Evolutionary conservation across 2,797 vertebrate genomes (phyloP).

Genomic region (Halcyon leucocephala): DNA sequence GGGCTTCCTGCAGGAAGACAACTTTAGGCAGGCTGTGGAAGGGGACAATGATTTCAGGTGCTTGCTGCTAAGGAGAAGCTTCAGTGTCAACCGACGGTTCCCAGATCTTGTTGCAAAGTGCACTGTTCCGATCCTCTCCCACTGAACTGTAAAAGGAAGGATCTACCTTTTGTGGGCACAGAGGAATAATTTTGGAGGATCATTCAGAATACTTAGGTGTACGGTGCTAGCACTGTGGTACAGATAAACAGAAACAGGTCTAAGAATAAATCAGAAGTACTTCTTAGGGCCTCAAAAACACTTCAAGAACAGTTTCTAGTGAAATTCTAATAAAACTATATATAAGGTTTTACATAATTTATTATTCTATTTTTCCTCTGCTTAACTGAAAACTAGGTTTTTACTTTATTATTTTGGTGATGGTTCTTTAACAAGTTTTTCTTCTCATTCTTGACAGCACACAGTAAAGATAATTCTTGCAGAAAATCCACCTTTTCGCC

Average conservation of each 20-base stretch:
- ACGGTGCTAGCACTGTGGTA: neutral
- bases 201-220: neutral
- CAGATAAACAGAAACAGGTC: neutral
- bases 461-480: conserved; percentile 86
- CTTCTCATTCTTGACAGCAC: conserved; percentile 77
- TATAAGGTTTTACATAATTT: neutral
- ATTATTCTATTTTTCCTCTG: neutral
- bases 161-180: neutral
- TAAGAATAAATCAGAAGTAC: neutral
- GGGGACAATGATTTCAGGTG: neutral
- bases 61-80: neutral
- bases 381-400: neutral
- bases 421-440: neutral
- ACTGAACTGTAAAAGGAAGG: neutral
- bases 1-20: neutral
- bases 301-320: neutral
- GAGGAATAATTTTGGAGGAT: neutral
- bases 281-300: neutral
- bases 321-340: neutral
- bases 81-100: neutral
- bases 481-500: conserved; percentile 88
- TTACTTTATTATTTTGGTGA: neutral
- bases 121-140: neutral
- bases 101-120: neutral
- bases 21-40: neutral